Percentiles rank a stretch among this genome's conserved stretches.
Evolutionary conservation across 1,140 invertebrate genomes (phyloP).

Genomic region (Lucilia cuprina): DNA sequence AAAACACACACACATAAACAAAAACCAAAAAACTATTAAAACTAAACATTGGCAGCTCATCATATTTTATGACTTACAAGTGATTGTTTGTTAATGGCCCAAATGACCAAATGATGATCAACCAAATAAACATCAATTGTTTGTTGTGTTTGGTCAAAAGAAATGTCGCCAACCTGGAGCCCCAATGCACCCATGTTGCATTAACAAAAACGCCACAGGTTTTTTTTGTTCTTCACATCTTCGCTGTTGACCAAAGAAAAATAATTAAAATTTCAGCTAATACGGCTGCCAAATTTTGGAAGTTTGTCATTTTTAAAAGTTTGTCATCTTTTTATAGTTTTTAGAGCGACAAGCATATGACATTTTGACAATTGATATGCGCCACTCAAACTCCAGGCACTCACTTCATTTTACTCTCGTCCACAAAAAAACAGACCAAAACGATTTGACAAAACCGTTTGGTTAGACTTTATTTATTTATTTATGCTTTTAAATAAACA

Average conservation of each 20-base stretch:
- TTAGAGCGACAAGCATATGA: slow-evolving; percentile 38
- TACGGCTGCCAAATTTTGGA: slow-evolving; percentile 14
- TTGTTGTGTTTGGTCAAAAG: not conserved
- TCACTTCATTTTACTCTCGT: too few species aligned
- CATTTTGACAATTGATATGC: slow-evolving; percentile 41
- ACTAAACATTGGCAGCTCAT: slow-evolving; percentile 37
- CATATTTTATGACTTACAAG: slow-evolving; percentile 38
- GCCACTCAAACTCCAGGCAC: slow-evolving; percentile 5
- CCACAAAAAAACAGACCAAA: not conserved
- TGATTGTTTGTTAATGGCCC: slow-evolving; percentile 1
- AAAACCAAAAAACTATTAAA: slow-evolving; percentile 3
- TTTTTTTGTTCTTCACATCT: not conserved
- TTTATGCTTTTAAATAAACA: too few species aligned
- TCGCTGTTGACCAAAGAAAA: not conserved
- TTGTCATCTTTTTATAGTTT: slow-evolving; percentile 28
- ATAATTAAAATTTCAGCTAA: slow-evolving; percentile 41
- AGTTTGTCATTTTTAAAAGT: slow-evolving; percentile 24
- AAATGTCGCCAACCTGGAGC: slow-evolving; percentile 31
- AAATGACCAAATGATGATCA: not conserved
- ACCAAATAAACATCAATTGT: too few species aligned
- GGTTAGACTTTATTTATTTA: not conserved
- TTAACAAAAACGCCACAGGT: not conserved
- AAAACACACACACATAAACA: not conserved
- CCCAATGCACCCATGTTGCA: slow-evolving; percentile 4
- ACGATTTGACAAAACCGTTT: not conserved